Conservation (phyloP, 1,140 invertebrate genomes). For the Latrodectus geometricus region DNA sequence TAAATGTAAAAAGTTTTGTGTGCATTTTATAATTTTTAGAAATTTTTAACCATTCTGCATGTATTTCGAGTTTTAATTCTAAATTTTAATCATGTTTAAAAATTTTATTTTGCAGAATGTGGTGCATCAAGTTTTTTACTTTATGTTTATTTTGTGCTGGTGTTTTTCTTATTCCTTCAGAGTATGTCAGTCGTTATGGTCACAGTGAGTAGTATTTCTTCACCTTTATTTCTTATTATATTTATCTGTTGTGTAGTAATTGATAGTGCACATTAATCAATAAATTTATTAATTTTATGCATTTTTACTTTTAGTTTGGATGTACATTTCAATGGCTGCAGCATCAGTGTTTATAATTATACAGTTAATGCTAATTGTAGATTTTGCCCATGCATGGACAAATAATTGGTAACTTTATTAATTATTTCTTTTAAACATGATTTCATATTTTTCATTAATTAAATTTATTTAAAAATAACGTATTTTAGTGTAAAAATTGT, state of each 20-base stretch:
- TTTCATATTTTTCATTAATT: too few relatives aligned
- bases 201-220: slow-evolving; percentile 38
- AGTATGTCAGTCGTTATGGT: slow-evolving; percentile 54
- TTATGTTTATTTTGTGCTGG: slow-evolving; percentile 65
- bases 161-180: slow-evolving; percentile 65
- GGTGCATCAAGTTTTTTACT: slow-evolving; percentile 66
- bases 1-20: too few relatives aligned
- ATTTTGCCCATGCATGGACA: slow-evolving; percentile 98
- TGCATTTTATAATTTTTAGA: neutral
- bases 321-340: slow-evolving; percentile 97
- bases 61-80: neutral
- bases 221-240: neutral
- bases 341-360: slow-evolving; percentile 97
- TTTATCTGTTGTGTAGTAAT: neutral
- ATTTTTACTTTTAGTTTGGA: slow-evolving; percentile 79
- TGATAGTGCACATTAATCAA: too few relatives aligned
- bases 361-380: slow-evolving; percentile 95
- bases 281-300: too few relatives aligned
- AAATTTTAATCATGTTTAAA: slow-evolving; percentile 1
- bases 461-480: too few relatives aligned
- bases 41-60: neutral
- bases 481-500: too few relatives aligned
- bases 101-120: slow-evolving; percentile 62
- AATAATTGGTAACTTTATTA: slow-evolving; percentile 90
- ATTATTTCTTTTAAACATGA: neutral